phyloP scores from a whole-genome alignment of 2,888 invertebrate genomes.

The Hoplodrina ambigua region DNA sequence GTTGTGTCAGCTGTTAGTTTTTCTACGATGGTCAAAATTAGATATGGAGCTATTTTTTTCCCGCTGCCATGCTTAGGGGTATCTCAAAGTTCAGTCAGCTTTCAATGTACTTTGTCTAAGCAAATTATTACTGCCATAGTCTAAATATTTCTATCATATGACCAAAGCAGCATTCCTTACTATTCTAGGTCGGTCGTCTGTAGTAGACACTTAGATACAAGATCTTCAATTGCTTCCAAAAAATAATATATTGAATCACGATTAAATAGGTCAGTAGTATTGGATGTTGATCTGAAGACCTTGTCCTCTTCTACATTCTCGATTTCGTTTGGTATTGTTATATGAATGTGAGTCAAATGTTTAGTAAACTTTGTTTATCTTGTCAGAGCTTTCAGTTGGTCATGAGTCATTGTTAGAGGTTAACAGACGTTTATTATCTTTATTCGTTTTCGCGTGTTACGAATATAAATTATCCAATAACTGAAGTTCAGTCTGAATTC shows the following conservation, averaged over 20 bases:
- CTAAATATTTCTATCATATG: too few relatives aligned
- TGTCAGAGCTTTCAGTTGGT: constrained; percentile 6
- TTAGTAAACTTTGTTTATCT: constrained; percentile 33
- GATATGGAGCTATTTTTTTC: not conserved
- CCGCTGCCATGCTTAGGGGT: not conserved
- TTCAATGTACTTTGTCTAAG: not conserved
- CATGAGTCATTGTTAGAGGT: constrained; percentile 6
- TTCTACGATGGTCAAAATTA: not conserved
- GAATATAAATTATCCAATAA: constrained; percentile 8
- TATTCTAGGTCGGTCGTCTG: not conserved
- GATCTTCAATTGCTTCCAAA: constrained; percentile 32
- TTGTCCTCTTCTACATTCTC: constrained; percentile 43
- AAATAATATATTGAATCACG: constrained; percentile 7
- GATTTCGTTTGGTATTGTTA: constrained; percentile 26
- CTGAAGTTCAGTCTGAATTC: constrained; percentile 14
- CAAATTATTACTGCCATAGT: not conserved
- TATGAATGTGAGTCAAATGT: constrained; percentile 22
- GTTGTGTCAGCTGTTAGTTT: not conserved
- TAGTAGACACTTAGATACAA: not conserved
- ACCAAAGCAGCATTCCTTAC: not conserved
- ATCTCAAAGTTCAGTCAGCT: not conserved
- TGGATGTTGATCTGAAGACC: constrained; percentile 34
- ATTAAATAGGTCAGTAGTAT: constrained; percentile 38
- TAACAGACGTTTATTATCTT: constrained; percentile 10
- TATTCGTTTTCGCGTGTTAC: constrained; percentile 1